These are phyloP conservation scores for Eretmochelys imbricata DNA, from an alignment of 2,113 vertebrate genomes.

Conservation along the genomic window DNA sequence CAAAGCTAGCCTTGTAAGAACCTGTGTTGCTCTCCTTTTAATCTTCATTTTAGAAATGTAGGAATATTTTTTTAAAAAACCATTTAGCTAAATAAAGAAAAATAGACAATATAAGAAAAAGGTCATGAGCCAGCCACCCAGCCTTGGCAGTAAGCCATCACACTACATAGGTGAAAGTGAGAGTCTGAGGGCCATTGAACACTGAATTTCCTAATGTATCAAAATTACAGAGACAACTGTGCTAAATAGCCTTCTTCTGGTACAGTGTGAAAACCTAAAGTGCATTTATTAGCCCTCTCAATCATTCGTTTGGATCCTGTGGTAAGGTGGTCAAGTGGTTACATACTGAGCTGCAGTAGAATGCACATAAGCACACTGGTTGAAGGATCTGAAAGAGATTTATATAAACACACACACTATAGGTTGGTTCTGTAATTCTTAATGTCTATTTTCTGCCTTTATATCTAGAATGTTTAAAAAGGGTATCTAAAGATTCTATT, in stretches of 20 bases:
- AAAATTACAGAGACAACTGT: conserved; percentile 60
- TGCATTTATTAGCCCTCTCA: conserved; percentile 57
- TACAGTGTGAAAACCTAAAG: conserved; percentile 65
- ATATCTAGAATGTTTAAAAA: conserved; percentile 8
- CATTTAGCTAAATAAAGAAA: conserved; percentile 69
- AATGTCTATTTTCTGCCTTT: not conserved
- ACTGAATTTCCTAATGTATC: conserved; percentile 63
- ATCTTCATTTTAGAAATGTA: conserved; percentile 59
- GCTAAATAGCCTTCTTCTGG: conserved; percentile 62
- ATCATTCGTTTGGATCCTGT: conserved; percentile 58
- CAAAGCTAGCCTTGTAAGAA: conserved; percentile 50
- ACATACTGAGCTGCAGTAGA: not conserved
- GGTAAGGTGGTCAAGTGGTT: conserved; percentile 37
- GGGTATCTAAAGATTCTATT: not conserved
- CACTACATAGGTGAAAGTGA: not conserved
- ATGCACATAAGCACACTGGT: conserved; percentile 8
- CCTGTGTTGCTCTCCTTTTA: conserved; percentile 44
- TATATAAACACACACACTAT: not conserved
- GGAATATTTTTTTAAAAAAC: conserved; percentile 39
- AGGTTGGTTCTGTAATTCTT: not conserved
- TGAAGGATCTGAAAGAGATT: not conserved
- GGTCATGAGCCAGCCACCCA: not conserved
- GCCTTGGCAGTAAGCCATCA: conserved; percentile 39
- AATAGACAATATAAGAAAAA: conserved; percentile 20
- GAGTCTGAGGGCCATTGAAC: conserved; percentile 16